Evolutionary conservation across 2,888 invertebrate species (phyloP), one percentile per base, ranked within the genome.

Genomic region (Onchidella celtica): DNA sequence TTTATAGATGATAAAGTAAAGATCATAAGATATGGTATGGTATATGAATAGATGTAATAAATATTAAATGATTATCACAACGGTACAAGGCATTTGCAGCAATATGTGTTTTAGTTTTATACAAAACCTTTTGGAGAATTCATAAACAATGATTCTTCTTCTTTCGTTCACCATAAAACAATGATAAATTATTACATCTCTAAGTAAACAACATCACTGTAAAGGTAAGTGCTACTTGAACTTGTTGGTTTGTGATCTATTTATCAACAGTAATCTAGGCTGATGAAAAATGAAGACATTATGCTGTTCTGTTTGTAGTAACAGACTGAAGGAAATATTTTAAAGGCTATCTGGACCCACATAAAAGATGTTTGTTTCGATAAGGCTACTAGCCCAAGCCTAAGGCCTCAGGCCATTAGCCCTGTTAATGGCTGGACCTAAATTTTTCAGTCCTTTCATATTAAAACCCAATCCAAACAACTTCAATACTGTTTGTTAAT

Each of bases 21-120:
- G 47, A 47, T 6, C 17, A 17, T 47, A 47, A 11, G 47, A 47
- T 47, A 47, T 47, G 47, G 17, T 47, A 57, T 59, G 21, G 36
- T n/a, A n/a, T 73, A 59, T 73, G 72, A 59, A 11, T 36, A 59
- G 29, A 24, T 57, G n/a, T 73, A 73, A 73, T 73, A 73, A 73
- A 73, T 73, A 73, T 73, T 73, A 11, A n/a, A 73, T 34, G 59
- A 59, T 73, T 73, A 73, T 73, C 72, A 73, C 72, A 73, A 73
- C 59, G 72, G 32, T 59, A 73, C 55, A 70, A 38, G 24, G 47
- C 34, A 1, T 69, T 38, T 47, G 27, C 27, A 59, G 72, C 3
- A 70, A 70, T 24, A 21, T 32, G 32, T 9, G n/a, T n/a, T n/a
- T 17, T 11, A 47, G 47, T 6, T 17, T 11, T 17, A 47, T 47